A percentile compares a stretch with the other conserved stretches of the same genome.
These are phyloP conservation scores for Cydia amplana DNA, from an alignment of 1,140 invertebrate genomes.

Conservation along the genomic window DNA sequence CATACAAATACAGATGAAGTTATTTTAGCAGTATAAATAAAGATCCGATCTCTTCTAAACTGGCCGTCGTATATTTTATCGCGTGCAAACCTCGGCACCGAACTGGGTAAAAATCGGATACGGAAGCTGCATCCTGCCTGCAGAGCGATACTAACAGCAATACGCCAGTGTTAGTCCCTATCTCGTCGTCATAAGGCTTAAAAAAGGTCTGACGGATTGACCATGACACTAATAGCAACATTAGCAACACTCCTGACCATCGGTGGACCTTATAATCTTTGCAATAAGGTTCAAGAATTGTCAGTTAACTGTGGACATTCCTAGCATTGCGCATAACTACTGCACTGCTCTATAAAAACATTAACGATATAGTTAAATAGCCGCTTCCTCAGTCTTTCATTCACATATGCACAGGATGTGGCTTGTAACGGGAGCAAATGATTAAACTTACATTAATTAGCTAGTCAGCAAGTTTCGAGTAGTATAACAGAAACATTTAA, in stretches of 20 bases:
- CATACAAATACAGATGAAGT: not conserved
- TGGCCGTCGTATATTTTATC: conserved; percentile 16
- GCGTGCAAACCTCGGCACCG: conserved; percentile 2
- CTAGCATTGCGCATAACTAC: not conserved
- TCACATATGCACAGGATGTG: conserved; percentile 4
- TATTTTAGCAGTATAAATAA: not conserved
- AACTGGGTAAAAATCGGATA: conserved; percentile 28
- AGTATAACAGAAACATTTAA: not conserved
- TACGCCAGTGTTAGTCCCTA: not conserved
- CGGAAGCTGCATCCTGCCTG: conserved; percentile 23
- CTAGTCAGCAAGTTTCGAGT: not conserved
- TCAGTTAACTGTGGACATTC: not conserved
- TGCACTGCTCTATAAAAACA: conserved; percentile 1
- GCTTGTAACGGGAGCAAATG: not conserved
- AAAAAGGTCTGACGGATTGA: not conserved
- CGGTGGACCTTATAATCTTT: not conserved
- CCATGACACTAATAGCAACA: not conserved
- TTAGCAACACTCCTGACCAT: not conserved
- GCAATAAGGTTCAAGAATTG: not conserved
- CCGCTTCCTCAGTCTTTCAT: conserved; percentile 13
- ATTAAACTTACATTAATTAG: not conserved
- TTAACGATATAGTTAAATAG: conserved; percentile 17
- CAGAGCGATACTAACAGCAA: conserved; percentile 17
- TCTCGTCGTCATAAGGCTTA: not conserved
- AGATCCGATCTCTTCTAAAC: not conserved